These are phyloP conservation scores for Gymnothorax reevesii DNA, from an alignment of 2,797 vertebrate genomes.

Conservation along the genomic window DNA sequence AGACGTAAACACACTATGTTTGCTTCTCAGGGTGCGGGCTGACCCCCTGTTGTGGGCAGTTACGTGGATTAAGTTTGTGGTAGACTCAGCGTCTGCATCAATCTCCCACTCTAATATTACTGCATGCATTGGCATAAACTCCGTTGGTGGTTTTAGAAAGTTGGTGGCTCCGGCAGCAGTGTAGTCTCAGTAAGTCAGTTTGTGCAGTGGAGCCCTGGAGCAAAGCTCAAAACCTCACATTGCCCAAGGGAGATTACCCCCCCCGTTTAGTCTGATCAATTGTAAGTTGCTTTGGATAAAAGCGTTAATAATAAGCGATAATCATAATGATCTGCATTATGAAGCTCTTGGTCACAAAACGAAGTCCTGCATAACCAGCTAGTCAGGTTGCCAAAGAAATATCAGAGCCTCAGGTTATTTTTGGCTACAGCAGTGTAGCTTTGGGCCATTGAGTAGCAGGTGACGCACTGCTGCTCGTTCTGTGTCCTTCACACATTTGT, in stretches of 20 bases:
- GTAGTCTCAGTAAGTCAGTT: no score
- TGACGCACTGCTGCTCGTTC: neutral
- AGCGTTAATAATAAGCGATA: no score
- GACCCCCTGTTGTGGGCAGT: neutral
- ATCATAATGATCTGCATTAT: neutral
- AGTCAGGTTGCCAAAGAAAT: neutral
- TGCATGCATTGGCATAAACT: neutral
- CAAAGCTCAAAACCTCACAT: no score
- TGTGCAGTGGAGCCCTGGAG: no score
- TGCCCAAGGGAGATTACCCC: no score
- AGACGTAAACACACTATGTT: neutral
- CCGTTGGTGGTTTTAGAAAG: neutral
- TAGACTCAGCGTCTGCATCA: neutral
- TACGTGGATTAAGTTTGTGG: neutral
- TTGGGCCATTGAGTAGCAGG: neutral
- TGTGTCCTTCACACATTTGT: neutral
- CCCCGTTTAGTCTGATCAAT: no score
- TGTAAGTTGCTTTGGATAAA: no score
- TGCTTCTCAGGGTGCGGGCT: neutral
- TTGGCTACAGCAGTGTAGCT: neutral
- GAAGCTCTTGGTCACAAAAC: neutral
- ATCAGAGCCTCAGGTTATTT: neutral
- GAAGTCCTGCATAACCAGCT: neutral
- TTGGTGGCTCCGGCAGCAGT: no score
- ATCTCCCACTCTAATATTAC: no score